Evolutionary conservation across 2,113 vertebrate genomes (phyloP), one percentile per base, ranked within the genome.

Genomic region (Lipophrys pholis): DNA sequence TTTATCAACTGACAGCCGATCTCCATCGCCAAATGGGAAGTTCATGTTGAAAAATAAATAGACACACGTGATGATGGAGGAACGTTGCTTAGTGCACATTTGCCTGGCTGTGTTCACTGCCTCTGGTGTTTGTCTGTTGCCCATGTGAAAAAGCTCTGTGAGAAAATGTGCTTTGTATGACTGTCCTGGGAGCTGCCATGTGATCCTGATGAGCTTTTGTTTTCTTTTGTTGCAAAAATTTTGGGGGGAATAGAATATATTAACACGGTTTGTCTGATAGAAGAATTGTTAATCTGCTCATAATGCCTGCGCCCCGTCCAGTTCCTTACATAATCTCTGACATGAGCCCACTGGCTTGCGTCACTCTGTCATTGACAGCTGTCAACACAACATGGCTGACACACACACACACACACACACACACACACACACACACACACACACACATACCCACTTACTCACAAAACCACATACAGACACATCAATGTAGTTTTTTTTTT

Each of bases 281-380:
- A 71, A 46, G 42, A 70, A 76, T 80, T 83, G 85, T 87, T 91
- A 88, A 91, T 93, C 91, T 90, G 83, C 64, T 85, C 71, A 71
- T 87, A 86, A 84, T 81, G 84, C 81, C 69, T 30, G 78, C 58
- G 46, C 74, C 64, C 87, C 79, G 86, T 92, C 90, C 93, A 89
- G 77, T 78, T 82, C 68, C 91, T 95, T 95, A 92, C 91, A 89
- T 94, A 93, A 95, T 92, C 83, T 88, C 80, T 84, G 84, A 91
- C 89, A 92, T 89, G 90, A 86, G 87, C 86, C 80, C 63, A 53
- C 74, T 87, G 86, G 81, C 86, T 91, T 91, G 87, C 89, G 77
- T 94, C 93, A 94, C 86, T 89, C 80, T 82, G 89, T 87, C 90
- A 89, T 80, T 91, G 90, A 93, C 94, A 93, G 91, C 92, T 93